Evolutionary conservation across 2,888 invertebrate species (phyloP).

Genomic region (Cataglyphis altisquamis): DNA sequence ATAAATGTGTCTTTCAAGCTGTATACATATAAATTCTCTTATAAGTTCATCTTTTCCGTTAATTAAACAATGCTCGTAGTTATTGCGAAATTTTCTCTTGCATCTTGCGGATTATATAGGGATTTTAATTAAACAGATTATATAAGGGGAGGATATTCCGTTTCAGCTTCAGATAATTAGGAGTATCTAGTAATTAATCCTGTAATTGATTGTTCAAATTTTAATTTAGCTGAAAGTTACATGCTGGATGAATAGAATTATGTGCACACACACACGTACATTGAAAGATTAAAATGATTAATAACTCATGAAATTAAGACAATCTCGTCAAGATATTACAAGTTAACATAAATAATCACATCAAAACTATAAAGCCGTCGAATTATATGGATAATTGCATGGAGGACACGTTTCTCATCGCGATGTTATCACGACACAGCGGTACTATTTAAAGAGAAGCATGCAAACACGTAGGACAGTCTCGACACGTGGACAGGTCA

Average conservation of each 20-base stretch:
- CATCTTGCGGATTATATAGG: background rate
- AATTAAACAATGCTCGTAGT: background rate
- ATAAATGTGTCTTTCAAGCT: background rate
- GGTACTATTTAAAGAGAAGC: slow-evolving; percentile 28
- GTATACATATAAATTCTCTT: background rate
- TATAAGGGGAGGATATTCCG: background rate
- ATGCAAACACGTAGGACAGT: background rate
- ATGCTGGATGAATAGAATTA: background rate
- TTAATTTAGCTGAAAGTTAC: background rate
- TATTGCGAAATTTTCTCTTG: background rate
- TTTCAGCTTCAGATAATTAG: background rate
- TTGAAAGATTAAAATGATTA: slow-evolving; percentile 17
- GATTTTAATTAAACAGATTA: slow-evolving; percentile 6
- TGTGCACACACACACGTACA: background rate
- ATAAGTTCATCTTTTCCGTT: background rate
- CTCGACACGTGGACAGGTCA: slow-evolving; percentile 2
- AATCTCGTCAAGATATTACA: background rate
- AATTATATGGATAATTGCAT: slow-evolving; percentile 37
- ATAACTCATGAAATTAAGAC: background rate
- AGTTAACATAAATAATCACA: slow-evolving; percentile 4
- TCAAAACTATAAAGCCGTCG: slow-evolving; percentile 19
- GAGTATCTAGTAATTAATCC: background rate
- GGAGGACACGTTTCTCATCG: slow-evolving; percentile 19
- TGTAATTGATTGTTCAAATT: background rate
- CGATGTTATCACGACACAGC: slow-evolving; percentile 25